Percentiles rank a stretch among this genome's conserved stretches.
Conservation (phyloP, 2,797 vertebrate genomes). For the Potorous gilbertii region DNA sequence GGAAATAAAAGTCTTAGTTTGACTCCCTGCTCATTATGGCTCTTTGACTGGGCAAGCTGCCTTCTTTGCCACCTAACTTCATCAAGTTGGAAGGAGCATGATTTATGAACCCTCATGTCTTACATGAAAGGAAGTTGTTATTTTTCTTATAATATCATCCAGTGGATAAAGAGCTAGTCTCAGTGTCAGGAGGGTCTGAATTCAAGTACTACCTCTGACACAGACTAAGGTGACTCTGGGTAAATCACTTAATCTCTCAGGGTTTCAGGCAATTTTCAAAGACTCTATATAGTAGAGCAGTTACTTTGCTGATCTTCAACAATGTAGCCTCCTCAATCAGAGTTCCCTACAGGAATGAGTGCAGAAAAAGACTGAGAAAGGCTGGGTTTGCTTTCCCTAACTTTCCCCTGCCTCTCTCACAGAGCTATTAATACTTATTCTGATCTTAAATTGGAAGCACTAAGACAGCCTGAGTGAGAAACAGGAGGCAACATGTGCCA, state of each 20-base stretch:
- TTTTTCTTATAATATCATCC: neutral
- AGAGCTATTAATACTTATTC: neutral
- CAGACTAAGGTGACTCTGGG: neutral
- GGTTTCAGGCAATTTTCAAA: neutral
- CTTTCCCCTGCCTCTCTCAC: neutral
- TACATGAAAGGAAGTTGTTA: neutral
- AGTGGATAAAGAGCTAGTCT: neutral
- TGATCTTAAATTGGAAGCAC: neutral
- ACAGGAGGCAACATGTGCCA: neutral
- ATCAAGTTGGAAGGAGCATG: neutral
- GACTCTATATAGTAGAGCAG: neutral
- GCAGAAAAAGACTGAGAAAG: neutral
- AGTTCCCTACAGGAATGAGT: neutral
- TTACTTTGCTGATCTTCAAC: neutral
- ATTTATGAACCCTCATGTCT: neutral
- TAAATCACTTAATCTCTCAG: neutral
- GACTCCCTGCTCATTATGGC: neutral
- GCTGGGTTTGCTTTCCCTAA: neutral
- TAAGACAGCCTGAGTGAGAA: neutral
- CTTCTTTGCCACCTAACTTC: neutral
- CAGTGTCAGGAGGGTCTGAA: neutral
- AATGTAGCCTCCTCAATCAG: neutral
- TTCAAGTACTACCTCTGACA: neutral
- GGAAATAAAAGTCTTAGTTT: neutral
- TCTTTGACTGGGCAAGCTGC: neutral